Evolutionary conservation across 2,113 vertebrate species (phyloP), one percentile per base, ranked within the genome.

Genomic region (Notechis scutatus): DNA sequence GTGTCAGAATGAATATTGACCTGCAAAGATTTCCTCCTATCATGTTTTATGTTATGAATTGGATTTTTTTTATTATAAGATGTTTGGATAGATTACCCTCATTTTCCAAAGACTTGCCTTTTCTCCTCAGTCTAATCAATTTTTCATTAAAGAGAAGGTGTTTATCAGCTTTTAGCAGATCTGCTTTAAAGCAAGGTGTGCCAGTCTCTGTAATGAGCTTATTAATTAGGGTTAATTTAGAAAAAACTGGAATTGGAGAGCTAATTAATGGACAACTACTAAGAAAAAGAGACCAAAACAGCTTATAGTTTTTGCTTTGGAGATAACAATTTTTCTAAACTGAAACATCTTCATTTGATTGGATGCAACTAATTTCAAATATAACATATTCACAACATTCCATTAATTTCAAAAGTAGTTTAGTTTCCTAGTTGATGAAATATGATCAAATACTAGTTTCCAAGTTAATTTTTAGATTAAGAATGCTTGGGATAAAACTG

Each of bases 151-250:
- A 96, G 97, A 96, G 97, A 98, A 98, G 98, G 98, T 99, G 98
- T 99, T 99, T 99, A 99, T 99, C 99, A 98, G 98, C 97, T 96
- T 98, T 98, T 97, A 99, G 98, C 99, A 99, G 98, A 98, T 98
- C 97, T 95, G 96, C 98, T 98, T 97, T 98, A 98, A 81, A 98
- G 98, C 98, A 97, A 97, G 96, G 97, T 97, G 96, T 94, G 98
- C 99, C 98, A 98, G 99, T 99, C 97, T 98, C 97, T 97, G 97
- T 98, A 98, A 98, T 97, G 97, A 97, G 98, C 98, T 98, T 99
- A 99, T 99, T 99, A 99, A 99, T 99, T 99, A 99, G 98, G 98
- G 98, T 98, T 98, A 98, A 99, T 99, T 99, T 99, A 99, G 99
- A 98, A 99, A 99, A 98, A 98, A 98, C 98, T 98, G 97, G 98